Evolutionary conservation across 2,888 invertebrate genomes (phyloP), one percentile per base, ranked within the genome.

Genomic region (Coelogynopora nodosa): DNA sequence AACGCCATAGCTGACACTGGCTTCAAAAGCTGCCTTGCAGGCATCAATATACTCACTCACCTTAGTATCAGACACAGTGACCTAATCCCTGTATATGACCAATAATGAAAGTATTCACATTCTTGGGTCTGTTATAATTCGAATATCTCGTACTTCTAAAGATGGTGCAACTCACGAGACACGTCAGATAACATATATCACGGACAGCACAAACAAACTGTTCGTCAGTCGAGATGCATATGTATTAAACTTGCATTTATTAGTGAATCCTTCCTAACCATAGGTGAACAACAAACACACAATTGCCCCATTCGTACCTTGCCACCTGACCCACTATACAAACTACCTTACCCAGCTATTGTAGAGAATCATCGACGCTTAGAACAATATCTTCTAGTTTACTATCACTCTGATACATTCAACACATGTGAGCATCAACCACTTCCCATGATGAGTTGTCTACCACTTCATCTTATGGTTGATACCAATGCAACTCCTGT

Each of bases 31-130:
- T 89, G 88, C 67, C 88, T 89, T 2, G 88, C 89, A 0, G 89
- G 89, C 0, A 85, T 89, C 0, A 88, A 88, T 29, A 86, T 89
- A 0, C 86, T 90, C 5, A 49, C n/a, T 0, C 26, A 85, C 31
- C 82, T 82, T 18, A 1, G 29, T 30, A 13, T 82, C n/a, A 23
- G 67, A 28, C 13, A 30, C 49, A 30, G 67, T 28, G 88, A 89
- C 87, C 88, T 90, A 5, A 88, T 89, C n/a, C 89, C 89, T 23
- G 89, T 90, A 23, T 89, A 87, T 89, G 0, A 90, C 90, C 0
- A 89, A 88, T 83, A 88, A 88, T 81, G 82, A 86, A 27, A 88
- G 89, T 5, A 90, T 90, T 29, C 86, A 67, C 0, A 90, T 90
- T 83, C 85, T 89, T 80, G 89, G 90, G 0, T 90, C 90, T 0